These are phyloP conservation scores for Venustoraphidia nigricollis DNA, from an alignment of 2,888 invertebrate species.

Conservation along the genomic window DNA sequence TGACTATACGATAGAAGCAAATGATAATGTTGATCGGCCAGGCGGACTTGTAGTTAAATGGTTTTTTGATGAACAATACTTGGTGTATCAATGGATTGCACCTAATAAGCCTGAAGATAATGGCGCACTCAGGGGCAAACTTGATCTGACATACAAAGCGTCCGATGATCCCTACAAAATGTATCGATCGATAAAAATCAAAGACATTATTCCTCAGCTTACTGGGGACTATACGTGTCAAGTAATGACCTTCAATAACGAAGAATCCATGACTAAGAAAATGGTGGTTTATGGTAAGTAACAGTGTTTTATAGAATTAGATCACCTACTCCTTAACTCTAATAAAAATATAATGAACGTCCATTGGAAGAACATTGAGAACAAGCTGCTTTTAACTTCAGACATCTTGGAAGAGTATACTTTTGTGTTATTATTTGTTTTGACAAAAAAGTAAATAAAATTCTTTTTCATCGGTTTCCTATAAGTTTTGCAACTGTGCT, in stretches of 20 bases:
- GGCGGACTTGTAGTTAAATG: conserved; percentile 32
- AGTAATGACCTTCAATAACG: conserved; percentile 31
- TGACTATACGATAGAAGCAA: conserved; percentile 26
- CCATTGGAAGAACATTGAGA: too few relatives aligned
- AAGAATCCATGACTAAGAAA: conserved; percentile 26
- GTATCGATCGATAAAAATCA: conserved; percentile 37
- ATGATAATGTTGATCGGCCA: conserved; percentile 16
- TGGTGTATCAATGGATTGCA: conserved; percentile 34
- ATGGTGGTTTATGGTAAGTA: conserved; percentile 41
- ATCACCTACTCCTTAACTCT: too few relatives aligned
- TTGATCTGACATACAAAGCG: conserved; percentile 27
- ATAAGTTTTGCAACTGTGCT: too few relatives aligned
- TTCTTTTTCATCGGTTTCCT: too few relatives aligned
- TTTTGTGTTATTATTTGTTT: too few relatives aligned
- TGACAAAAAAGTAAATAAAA: too few relatives aligned
- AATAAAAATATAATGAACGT: too few relatives aligned
- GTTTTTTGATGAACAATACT: conserved; percentile 29
- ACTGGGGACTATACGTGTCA: conserved; percentile 38
- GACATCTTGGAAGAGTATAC: too few relatives aligned
- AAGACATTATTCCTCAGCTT: conserved; percentile 29
- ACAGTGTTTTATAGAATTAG: too few relatives aligned
- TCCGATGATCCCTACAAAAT: conserved; percentile 26
- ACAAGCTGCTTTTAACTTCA: too few relatives aligned
- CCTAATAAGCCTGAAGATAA: conserved; percentile 21
- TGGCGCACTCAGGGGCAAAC: conserved; percentile 23